Evolutionary conservation across 2,888 invertebrate species (phyloP).

Genomic region (Saturnia pavonia): DNA sequence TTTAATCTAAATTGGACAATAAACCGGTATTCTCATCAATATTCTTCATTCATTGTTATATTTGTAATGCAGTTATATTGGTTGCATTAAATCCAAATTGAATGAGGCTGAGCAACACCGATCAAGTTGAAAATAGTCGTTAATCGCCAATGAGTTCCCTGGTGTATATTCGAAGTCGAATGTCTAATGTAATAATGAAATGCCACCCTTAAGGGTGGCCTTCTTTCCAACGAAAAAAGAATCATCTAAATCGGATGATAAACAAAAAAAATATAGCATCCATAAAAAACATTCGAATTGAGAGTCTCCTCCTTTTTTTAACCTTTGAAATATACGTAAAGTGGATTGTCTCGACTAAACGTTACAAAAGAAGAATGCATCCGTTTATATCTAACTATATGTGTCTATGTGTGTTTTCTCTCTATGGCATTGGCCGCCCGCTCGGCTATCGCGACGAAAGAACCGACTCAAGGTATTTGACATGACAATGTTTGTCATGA

Average conservation of each 20-base stretch:
- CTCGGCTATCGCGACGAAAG: slow-evolving; percentile 84
- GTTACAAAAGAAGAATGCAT: slow-evolving; percentile 67
- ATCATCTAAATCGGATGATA: too few species aligned
- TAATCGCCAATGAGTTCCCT: too few species aligned
- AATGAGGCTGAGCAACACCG: too few species aligned
- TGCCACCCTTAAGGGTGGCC: too few species aligned
- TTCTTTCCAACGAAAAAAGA: too few species aligned
- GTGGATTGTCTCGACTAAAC: slow-evolving; percentile 10
- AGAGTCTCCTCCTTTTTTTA: too few species aligned
- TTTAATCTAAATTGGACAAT: too few species aligned
- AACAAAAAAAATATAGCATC: too few species aligned
- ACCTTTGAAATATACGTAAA: not conserved
- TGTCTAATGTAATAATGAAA: too few species aligned
- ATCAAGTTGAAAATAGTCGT: too few species aligned
- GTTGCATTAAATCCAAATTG: not conserved
- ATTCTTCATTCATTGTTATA: not conserved
- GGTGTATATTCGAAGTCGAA: too few species aligned
- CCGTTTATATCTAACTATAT: slow-evolving; percentile 82
- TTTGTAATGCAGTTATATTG: not conserved
- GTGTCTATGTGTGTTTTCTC: slow-evolving; percentile 87
- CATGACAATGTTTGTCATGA: slow-evolving; percentile 39
- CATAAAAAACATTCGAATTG: too few species aligned
- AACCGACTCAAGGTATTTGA: slow-evolving; percentile 79
- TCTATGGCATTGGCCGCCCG: slow-evolving; percentile 86
- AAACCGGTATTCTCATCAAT: not conserved